Evolutionary conservation across 2,797 vertebrate genomes (phyloP).

Genomic region (Melanotaenia pygmaea): DNA sequence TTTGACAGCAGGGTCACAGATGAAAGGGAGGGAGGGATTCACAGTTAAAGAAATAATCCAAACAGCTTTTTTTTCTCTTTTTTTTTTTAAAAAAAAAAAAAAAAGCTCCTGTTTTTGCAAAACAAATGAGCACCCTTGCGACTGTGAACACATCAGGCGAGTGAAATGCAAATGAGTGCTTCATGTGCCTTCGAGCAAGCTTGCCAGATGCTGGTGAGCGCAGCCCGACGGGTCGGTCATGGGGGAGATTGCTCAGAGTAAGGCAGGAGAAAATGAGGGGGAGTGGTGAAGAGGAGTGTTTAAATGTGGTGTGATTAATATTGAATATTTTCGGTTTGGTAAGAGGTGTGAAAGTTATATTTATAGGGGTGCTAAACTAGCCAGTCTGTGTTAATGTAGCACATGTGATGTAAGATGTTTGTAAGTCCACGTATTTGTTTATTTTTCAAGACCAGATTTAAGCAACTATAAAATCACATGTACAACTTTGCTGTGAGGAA

Average conservation of each 20-base stretch:
- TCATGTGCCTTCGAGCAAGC: constrained; percentile 49
- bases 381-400: constrained; percentile 23
- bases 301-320: constrained; percentile 40
- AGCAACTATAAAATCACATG: constrained; percentile 5
- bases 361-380: constrained; percentile 16
- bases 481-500: constrained; percentile 20
- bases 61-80: neutral
- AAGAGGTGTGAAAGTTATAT: constrained; percentile 37
- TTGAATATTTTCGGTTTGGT: constrained; percentile 42
- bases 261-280: neutral
- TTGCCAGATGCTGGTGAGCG: constrained; percentile 60
- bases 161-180: constrained; percentile 56
- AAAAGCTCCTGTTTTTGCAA: constrained; percentile 56
- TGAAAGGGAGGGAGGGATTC: constrained; percentile 6
- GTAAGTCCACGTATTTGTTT: neutral
- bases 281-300: neutral
- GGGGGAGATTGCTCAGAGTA: constrained; percentile 24
- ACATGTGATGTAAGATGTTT: constrained; percentile 10
- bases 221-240: constrained; percentile 6
- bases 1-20: constrained; percentile 26
- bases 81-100: neutral
- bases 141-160: constrained; percentile 44
- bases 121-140: constrained; percentile 57
- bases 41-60: constrained; percentile 2
- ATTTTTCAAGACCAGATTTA: constrained; percentile 19